A percentile compares a stretch with the other conserved stretches of the same genome.
These are phyloP conservation scores for Percina caprodes DNA, from an alignment of 2,113 vertebrate species.

Conservation along the genomic window DNA sequence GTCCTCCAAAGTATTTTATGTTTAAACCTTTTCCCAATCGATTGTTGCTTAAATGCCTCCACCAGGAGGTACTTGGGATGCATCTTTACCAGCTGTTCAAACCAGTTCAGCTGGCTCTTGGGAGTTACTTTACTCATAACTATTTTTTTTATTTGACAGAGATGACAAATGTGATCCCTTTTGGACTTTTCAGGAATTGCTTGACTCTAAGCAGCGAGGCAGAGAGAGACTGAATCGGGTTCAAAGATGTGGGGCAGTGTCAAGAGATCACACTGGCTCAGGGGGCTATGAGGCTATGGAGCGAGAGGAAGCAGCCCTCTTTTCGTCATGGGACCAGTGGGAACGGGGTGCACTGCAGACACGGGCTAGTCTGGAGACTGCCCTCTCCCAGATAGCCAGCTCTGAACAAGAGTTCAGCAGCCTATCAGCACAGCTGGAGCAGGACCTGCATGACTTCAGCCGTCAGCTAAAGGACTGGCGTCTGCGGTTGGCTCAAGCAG, in stretches of 20 bases:
- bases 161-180: neutral
- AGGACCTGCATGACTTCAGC: constrained; percentile 83
- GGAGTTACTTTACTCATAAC: neutral
- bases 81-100: neutral
- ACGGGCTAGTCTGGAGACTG: constrained; percentile 83
- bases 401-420: constrained; percentile 91
- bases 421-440: constrained; percentile 86
- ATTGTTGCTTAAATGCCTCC: neutral
- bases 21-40: neutral
- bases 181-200: constrained; percentile 89
- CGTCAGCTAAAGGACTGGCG: constrained; percentile 84
- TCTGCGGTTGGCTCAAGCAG: constrained; percentile 79
- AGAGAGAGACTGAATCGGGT: constrained; percentile 88
- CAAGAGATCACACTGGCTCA: constrained; percentile 86
- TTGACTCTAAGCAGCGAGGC: constrained; percentile 90
- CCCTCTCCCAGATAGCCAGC: constrained; percentile 89
- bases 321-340: constrained; percentile 92
- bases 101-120: neutral
- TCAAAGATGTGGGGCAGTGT: constrained; percentile 85
- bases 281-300: constrained; percentile 89
- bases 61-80: neutral
- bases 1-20: neutral
- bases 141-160: neutral
- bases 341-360: constrained; percentile 87
- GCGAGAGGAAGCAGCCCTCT: constrained; percentile 89